These are phyloP conservation scores for Brachionus paranguensis DNA, from an alignment of 1,140 invertebrate species.

Conservation along the genomic window DNA sequence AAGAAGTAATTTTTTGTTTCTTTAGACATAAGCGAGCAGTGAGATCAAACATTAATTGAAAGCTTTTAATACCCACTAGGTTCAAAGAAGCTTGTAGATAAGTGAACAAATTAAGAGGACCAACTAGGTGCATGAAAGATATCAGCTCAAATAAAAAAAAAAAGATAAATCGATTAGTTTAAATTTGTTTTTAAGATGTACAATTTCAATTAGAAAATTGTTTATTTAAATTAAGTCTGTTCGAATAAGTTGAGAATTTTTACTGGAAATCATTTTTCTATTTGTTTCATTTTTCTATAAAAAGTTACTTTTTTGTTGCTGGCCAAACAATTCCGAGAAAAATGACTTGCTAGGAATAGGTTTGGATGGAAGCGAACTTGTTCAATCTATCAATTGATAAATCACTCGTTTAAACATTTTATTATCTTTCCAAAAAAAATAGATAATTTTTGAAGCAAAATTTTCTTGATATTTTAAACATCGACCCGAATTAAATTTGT, in stretches of 20 bases:
- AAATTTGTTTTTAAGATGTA: constrained; percentile 37
- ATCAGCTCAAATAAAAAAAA: background rate
- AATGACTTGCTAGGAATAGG: background rate
- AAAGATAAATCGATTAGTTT: background rate
- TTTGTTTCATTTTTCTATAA: too few relatives aligned
- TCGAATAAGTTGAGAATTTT: background rate
- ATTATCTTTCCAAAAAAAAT: background rate
- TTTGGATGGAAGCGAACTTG: background rate
- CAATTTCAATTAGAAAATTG: constrained; percentile 7
- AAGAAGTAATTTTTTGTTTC: background rate
- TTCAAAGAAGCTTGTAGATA: background rate
- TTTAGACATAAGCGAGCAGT: background rate
- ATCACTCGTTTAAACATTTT: constrained; percentile 17
- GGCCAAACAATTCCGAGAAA: background rate
- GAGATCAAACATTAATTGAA: constrained; percentile 18
- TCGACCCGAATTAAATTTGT: constrained; percentile 9
- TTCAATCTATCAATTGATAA: constrained; percentile 21
- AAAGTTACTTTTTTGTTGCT: background rate
- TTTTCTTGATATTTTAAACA: background rate
- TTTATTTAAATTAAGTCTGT: constrained; percentile 2
- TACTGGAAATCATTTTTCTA: background rate
- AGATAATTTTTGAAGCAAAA: background rate
- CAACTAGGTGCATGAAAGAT: constrained; percentile 28
- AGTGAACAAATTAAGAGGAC: constrained; percentile 6
- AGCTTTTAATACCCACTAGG: constrained; percentile 24